phyloP scores from a whole-genome alignment of 1,140 invertebrate species.

The Temnothorax curvispinosus region DNA sequence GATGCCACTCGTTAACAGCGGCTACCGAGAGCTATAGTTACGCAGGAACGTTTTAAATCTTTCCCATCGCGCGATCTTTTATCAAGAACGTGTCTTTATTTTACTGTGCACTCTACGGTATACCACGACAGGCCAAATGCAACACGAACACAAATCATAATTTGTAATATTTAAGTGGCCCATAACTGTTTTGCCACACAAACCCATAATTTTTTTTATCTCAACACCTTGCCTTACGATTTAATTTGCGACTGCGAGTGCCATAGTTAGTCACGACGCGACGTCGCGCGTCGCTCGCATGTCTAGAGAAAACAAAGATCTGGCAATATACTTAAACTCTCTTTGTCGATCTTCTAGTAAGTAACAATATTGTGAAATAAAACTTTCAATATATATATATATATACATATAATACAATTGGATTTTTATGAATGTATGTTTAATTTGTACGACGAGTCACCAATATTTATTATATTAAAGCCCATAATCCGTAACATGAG shows the following conservation, averaged over 20 bases:
- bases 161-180: background rate
- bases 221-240: background rate
- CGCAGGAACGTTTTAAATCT: slow-evolving; percentile 23
- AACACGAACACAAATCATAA: background rate
- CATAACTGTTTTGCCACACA: background rate
- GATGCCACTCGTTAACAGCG: slow-evolving; percentile 77
- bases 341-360: no score
- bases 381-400: no score
- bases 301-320: background rate
- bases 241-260: background rate
- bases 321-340: no score
- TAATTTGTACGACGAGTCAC: background rate
- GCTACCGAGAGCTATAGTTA: slow-evolving; percentile 47
- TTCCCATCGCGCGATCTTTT: background rate
- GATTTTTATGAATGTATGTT: background rate
- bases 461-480: no score
- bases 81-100: background rate
- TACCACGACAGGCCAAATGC: background rate
- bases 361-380: no score
- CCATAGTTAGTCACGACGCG: background rate
- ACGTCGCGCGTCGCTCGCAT: no score
- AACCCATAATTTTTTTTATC: background rate
- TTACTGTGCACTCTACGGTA: background rate
- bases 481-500: no score
- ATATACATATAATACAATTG: no score